Base-by-base conservation (phyloP, 2,888 invertebrate species). In the Pseudeuparius sepicola region DNA sequence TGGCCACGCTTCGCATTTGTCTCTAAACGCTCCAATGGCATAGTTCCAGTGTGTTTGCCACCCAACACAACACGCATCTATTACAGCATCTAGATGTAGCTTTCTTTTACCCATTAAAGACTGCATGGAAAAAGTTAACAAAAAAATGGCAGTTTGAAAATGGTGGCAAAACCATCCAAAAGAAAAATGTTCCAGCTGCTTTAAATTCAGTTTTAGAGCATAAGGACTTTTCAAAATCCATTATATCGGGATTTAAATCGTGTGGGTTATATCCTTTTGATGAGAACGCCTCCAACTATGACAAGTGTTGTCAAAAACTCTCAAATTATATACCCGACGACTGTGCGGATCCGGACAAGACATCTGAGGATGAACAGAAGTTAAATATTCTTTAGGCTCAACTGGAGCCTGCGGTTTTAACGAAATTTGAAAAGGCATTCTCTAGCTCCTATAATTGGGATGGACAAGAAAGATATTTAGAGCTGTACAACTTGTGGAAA, bases 1-100 rank as follows among this genome's bases (percentile, higher is more conserved):
- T 33, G 36, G 33, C 7, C 37, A 40, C 14, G 24, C 34, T 6
- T 40, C 37, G 4, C 37, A 40, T 30, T 18, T 36, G 11, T 31
- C 33, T 34, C 30, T 40, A 17, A 15, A 36, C 29, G 33, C 11
- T 30, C 25, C 9, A 36, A 31, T 31, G 31, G 26, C 7, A 31
- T 36, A 9, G 31, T 36, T 18, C 12, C 31, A 14, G 13, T 31
- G 10, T 32, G 20, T 16, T 24, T 32, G 17, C 37, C 20, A 20
- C 32, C 20, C n/a, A 20, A 20, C n/a, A 20, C 20, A 20, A 20
- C 20, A 7, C 20, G n/a, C 20, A 20, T 20, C n/a, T n/a, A n/a
- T n/a, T n/a, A n/a, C n/a, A n/a, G n/a, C n/a, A n/a, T n/a, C n/a
- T n/a, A n/a, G n/a, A n/a, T n/a, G n/a, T n/a, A n/a, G n/a, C n/a